A percentile compares a stretch with the other conserved stretches of the same genome.
Conservation (phyloP, 1,140 invertebrate genomes). For the Nymphalis io region DNA sequence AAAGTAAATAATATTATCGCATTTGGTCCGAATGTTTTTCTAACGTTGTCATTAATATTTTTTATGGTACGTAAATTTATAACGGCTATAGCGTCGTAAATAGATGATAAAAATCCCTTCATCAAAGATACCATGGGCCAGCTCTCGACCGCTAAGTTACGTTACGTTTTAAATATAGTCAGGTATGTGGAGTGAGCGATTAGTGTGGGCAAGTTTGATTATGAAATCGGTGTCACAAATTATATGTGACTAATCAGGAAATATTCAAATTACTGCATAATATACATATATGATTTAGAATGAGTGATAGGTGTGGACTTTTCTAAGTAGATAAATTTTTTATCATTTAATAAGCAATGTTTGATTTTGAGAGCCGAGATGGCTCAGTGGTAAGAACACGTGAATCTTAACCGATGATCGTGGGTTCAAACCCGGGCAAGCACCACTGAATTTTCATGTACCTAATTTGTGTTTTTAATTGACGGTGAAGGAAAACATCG, state of each 20-base stretch:
- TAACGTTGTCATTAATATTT: conserved; percentile 33
- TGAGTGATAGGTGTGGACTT: background rate
- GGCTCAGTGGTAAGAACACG: too few species aligned
- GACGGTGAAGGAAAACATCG: too few species aligned
- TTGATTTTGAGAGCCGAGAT: background rate
- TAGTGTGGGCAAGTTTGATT: conserved; percentile 30
- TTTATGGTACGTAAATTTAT: conserved; percentile 34
- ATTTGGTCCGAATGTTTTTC: conserved; percentile 15
- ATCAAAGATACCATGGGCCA: conserved; percentile 32
- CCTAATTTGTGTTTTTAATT: too few species aligned
- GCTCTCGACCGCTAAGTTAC: conserved; percentile 20
- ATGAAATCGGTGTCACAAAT: conserved; percentile 34
- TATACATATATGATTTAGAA: conserved; percentile 1
- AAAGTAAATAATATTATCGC: conserved; percentile 9
- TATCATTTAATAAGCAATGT: background rate
- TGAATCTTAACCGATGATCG: too few species aligned
- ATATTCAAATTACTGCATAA: conserved; percentile 27
- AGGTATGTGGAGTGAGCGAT: conserved; percentile 29
- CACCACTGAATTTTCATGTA: too few species aligned
- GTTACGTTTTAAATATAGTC: conserved; percentile 34
- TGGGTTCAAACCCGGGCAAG: too few species aligned
- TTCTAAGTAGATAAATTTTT: background rate
- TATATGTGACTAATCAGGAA: conserved; percentile 36
- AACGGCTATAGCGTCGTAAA: conserved; percentile 39
- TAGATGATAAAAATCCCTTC: conserved; percentile 32